phyloP scores from a whole-genome alignment of 2,888 invertebrate species.

The Syrphus vitripennis region DNA sequence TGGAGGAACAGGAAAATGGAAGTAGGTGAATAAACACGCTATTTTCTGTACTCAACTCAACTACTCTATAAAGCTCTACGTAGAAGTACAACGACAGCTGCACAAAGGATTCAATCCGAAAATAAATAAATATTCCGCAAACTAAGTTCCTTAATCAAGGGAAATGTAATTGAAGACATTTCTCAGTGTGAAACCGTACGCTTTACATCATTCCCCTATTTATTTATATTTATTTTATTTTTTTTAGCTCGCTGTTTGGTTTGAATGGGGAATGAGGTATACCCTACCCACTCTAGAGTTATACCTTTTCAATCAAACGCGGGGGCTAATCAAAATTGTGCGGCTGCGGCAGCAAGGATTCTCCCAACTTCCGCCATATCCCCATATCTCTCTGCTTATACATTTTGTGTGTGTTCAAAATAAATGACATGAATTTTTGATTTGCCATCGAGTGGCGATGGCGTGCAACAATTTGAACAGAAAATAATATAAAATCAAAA shows the following conservation, averaged over 20 bases:
- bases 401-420: slow-evolving; percentile 16
- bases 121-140: slow-evolving; percentile 70
- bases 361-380: neutral
- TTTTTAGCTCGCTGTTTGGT: neutral
- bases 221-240: neutral
- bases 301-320: slow-evolving; percentile 32
- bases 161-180: slow-evolving; percentile 71
- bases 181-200: slow-evolving; percentile 67
- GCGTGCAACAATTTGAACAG: slow-evolving; percentile 49
- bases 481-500: slow-evolving; percentile 55
- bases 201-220: neutral
- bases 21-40: slow-evolving; percentile 43
- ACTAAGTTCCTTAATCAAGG: slow-evolving; percentile 71
- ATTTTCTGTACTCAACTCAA: slow-evolving; percentile 3
- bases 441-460: slow-evolving; percentile 44
- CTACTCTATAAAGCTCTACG: neutral
- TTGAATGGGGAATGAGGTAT: neutral
- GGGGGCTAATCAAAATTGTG: slow-evolving; percentile 49
- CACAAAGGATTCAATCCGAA: slow-evolving; percentile 68
- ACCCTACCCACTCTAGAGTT: neutral
- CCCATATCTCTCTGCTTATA: neutral
- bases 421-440: slow-evolving; percentile 62
- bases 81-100: slow-evolving; percentile 50
- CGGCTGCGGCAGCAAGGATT: slow-evolving; percentile 41
- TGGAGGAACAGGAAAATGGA: neutral